Evolutionary conservation across 2,797 vertebrate species (phyloP).

Genomic region (Leptoclinus maculatus): DNA sequence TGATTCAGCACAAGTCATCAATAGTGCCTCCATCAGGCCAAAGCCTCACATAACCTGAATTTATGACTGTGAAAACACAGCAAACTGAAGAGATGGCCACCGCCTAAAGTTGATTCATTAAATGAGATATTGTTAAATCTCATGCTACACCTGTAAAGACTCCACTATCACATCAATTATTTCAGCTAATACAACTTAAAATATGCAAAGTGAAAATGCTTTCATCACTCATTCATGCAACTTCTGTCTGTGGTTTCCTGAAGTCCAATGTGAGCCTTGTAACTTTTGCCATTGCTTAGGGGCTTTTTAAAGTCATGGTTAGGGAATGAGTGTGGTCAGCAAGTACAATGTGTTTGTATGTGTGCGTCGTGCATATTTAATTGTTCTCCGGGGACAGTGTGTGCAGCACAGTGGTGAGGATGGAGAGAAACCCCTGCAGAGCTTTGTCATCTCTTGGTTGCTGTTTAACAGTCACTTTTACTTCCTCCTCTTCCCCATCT

Average conservation of each 20-base stretch:
- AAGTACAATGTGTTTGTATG: conserved; percentile 2
- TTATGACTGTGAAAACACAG: background rate
- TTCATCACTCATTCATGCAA: background rate
- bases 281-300: background rate
- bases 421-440: conserved; percentile 81
- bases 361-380: conserved; percentile 8
- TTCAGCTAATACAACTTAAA: background rate
- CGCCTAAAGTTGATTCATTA: background rate
- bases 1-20: background rate
- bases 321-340: background rate
- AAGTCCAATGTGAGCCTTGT: background rate
- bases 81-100: background rate
- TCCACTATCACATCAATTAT: background rate
- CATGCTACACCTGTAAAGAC: background rate
- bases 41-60: background rate
- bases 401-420: conserved; percentile 84
- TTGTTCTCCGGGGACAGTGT: conserved; percentile 60
- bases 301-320: background rate
- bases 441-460: conserved; percentile 75
- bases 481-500: background rate
- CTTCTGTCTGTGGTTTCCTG: background rate
- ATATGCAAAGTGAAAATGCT: background rate
- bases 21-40: background rate
- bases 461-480: conserved; percentile 86
- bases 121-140: background rate